Percentiles rank a stretch among this genome's conserved stretches.
Conservation (phyloP, 2,888 invertebrate species). For the Cancer borealis region DNA sequence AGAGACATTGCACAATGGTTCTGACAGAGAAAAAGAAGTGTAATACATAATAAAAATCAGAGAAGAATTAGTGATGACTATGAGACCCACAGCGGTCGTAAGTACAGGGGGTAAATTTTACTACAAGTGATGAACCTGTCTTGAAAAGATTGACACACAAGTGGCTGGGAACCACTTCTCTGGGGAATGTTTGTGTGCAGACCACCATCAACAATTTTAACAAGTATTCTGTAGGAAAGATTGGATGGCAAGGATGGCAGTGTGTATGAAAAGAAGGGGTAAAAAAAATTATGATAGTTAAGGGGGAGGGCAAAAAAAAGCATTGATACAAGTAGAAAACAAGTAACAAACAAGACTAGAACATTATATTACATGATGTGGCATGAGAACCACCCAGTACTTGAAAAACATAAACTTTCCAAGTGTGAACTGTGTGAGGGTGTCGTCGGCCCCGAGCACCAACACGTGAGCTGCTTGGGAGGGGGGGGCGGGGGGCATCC, state of each 20-base stretch:
- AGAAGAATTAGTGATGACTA: slow-evolving; percentile 54
- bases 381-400: slow-evolving; percentile 64
- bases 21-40: slow-evolving; percentile 53
- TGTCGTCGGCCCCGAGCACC: slow-evolving; percentile 69
- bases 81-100: slow-evolving; percentile 54
- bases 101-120: slow-evolving; percentile 58
- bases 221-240: slow-evolving; percentile 65
- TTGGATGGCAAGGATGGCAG: slow-evolving; percentile 73
- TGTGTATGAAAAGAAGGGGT: slow-evolving; percentile 68
- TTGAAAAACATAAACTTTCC: slow-evolving; percentile 66
- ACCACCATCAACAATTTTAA: slow-evolving; percentile 70
- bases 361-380: slow-evolving; percentile 72
- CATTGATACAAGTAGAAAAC: slow-evolving; percentile 69
- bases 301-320: slow-evolving; percentile 47
- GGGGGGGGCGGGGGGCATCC: slow-evolving; percentile 42
- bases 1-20: slow-evolving; percentile 61
- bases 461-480: slow-evolving; percentile 70
- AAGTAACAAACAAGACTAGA: slow-evolving; percentile 75
- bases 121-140: slow-evolving; percentile 49
- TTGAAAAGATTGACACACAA: slow-evolving; percentile 49
- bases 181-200: slow-evolving; percentile 69
- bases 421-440: slow-evolving; percentile 66
- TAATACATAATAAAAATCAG: slow-evolving; percentile 9
- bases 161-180: slow-evolving; percentile 56
- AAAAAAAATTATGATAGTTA: slow-evolving; percentile 47